A percentile compares a stretch with the other conserved stretches of the same genome.
Conservation (phyloP, 1,140 invertebrate genomes). For the Trichonephila clavata region DNA sequence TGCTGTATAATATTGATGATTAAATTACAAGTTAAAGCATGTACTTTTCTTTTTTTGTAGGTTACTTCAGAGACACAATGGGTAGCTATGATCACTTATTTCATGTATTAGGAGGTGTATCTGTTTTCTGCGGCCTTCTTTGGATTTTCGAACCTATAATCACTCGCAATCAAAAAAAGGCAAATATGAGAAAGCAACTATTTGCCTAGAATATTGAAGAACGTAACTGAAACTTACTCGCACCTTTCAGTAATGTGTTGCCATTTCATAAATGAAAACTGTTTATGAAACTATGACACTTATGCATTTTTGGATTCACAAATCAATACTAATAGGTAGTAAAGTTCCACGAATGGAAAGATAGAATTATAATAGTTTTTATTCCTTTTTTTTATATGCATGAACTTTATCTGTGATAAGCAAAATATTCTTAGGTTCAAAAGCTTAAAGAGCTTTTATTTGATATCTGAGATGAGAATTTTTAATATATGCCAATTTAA, state of each 20-base stretch:
- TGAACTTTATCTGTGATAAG: conserved; percentile 5
- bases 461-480: not conserved
- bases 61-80: conserved; percentile 77
- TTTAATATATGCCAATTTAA: not conserved
- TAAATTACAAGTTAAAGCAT: too few relatives aligned
- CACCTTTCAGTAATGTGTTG: too few relatives aligned
- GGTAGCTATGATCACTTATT: conserved; percentile 77
- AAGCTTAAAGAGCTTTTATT: not conserved
- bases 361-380: too few relatives aligned
- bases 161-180: conserved; percentile 3
- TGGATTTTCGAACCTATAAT: conserved; percentile 71
- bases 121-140: conserved; percentile 74
- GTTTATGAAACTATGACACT: not conserved
- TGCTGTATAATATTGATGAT: too few relatives aligned
- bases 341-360: too few relatives aligned
- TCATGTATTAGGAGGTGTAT: conserved; percentile 71
- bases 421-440: not conserved
- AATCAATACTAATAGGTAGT: too few relatives aligned
- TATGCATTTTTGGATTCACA: too few relatives aligned
- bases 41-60: conserved; percentile 21
- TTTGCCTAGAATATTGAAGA: not conserved
- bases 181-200: not conserved
- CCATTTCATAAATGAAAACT: not conserved
- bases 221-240: too few relatives aligned
- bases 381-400: too few relatives aligned